Evolutionary conservation across 2,797 vertebrate species (phyloP).

Genomic region (Characodon lateralis): DNA sequence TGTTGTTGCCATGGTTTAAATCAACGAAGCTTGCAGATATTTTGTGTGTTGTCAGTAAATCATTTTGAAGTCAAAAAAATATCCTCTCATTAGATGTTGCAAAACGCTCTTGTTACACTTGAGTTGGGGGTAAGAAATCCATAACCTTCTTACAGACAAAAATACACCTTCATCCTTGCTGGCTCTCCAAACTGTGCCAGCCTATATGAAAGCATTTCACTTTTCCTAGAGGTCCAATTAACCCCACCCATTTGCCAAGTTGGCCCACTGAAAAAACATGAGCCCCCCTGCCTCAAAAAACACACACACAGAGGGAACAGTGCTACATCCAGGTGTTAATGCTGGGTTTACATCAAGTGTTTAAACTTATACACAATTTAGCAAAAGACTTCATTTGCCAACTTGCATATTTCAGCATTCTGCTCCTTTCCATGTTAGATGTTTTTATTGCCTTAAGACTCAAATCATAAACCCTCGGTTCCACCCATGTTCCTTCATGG

Average conservation of each 20-base stretch:
- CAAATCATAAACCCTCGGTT: neutral
- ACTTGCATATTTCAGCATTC: neutral
- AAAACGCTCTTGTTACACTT: neutral
- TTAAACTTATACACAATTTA: constrained; percentile 3
- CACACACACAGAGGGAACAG: constrained; percentile 42
- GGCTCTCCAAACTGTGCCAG: constrained; percentile 49
- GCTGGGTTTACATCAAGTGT: constrained; percentile 31
- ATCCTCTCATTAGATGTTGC: constrained; percentile 1
- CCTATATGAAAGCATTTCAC: constrained; percentile 64
- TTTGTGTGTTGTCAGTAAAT: constrained; percentile 31
- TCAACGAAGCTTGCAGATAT: constrained; percentile 8
- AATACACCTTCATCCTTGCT: constrained; percentile 44
- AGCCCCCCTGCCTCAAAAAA: constrained; percentile 39
- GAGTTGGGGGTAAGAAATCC: constrained; percentile 1
- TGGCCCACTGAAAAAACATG: constrained; percentile 66
- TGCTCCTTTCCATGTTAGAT: neutral
- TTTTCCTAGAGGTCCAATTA: constrained; percentile 59
- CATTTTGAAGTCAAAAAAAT: constrained; percentile 20
- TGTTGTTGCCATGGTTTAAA: constrained; percentile 82
- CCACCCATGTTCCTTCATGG: constrained; percentile 13
- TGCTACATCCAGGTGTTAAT: constrained; percentile 48
- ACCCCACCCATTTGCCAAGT: constrained; percentile 69
- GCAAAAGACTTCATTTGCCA: neutral
- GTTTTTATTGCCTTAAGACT: neutral
- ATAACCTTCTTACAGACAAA: constrained; percentile 16